These are phyloP conservation scores for Ectemnius continuus DNA, from an alignment of 2,888 invertebrate genomes.

Conservation along the genomic window DNA sequence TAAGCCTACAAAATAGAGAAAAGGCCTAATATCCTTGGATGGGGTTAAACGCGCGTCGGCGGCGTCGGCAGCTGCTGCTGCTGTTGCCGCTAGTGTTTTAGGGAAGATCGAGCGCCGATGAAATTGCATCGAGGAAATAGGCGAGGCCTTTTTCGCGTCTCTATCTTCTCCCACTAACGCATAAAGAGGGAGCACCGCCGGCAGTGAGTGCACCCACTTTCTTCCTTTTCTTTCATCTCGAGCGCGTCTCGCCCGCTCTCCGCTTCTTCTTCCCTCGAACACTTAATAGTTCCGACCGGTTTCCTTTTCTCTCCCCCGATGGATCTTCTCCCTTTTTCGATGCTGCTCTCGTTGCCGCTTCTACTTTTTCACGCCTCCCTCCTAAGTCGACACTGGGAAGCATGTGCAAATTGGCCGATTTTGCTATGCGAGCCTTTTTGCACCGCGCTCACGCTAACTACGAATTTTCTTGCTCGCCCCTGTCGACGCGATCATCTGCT, in stretches of 20 bases:
- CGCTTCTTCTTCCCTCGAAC: constrained; percentile 2
- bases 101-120: constrained; percentile 63
- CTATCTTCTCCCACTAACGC: constrained; percentile 12
- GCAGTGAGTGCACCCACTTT: constrained; percentile 3
- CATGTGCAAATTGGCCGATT: constrained; percentile 43
- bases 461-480: neutral
- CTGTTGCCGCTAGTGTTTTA: constrained; percentile 65
- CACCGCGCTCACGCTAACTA: neutral
- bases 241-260: neutral
- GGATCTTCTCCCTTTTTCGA: constrained; percentile 25
- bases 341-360: constrained; percentile 14
- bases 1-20: constrained; percentile 39
- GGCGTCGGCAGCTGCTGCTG: constrained; percentile 8
- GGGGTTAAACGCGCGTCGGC: constrained; percentile 26
- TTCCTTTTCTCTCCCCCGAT: constrained; percentile 37
- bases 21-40: constrained; percentile 44
- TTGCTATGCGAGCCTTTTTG: neutral
- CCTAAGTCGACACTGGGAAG: constrained; percentile 26
- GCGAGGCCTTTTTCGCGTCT: constrained; percentile 32
- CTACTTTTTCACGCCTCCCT: constrained; percentile 40
- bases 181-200: no score
- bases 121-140: constrained; percentile 56
- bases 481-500: no score
- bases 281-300: constrained; percentile 41
- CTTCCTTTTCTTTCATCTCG: neutral